phyloP scores from a whole-genome alignment of 2,113 vertebrate genomes.

The Campylomormyrus numenius region DNA sequence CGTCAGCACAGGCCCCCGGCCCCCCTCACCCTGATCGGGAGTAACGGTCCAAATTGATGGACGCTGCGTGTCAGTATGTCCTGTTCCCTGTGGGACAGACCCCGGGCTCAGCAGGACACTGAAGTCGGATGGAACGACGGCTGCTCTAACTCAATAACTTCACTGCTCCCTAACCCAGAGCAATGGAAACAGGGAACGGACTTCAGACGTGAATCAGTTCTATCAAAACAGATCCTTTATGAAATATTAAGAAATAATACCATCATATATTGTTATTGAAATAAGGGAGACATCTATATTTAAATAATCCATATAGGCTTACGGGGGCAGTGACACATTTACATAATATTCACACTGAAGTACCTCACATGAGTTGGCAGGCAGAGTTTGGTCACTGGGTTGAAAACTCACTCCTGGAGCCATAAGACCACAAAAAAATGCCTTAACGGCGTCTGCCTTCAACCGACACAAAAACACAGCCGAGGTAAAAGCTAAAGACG shows the following conservation, averaged over 20 bases:
- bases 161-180: background rate
- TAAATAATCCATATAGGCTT: background rate
- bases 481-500: background rate
- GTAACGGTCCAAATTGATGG: background rate
- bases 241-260: background rate
- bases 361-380: background rate
- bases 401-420: background rate
- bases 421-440: background rate
- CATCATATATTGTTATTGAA: background rate
- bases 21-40: background rate
- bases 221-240: background rate
- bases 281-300: background rate
- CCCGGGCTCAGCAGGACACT: background rate
- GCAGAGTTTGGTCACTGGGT: background rate
- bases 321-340: background rate
- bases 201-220: background rate
- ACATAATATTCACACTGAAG: background rate
- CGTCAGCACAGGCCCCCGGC: background rate
- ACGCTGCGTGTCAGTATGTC: background rate
- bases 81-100: background rate
- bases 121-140: background rate
- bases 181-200: background rate
- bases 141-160: background rate
- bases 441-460: background rate
- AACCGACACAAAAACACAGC: background rate